These are phyloP conservation scores for Neodontobutis hainanensis DNA, from an alignment of 2,113 vertebrate genomes.

Conservation along the genomic window DNA sequence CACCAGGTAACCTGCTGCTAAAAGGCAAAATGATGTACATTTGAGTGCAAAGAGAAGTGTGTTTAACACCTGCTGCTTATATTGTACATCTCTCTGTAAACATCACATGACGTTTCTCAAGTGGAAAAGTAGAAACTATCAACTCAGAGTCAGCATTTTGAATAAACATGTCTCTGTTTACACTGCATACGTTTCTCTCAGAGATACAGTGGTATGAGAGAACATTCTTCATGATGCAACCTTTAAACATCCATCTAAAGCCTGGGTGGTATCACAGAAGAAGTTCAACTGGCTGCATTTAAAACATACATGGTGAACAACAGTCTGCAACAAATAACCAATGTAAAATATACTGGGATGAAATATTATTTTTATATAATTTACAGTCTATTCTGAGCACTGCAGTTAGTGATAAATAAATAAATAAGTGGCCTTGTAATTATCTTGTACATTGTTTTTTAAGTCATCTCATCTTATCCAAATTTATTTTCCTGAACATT, in stretches of 20 bases:
- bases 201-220: background rate
- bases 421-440: too few species aligned
- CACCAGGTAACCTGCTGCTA: constrained; percentile 8
- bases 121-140: background rate
- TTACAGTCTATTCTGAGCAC: too few species aligned
- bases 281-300: too few species aligned
- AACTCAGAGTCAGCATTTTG: background rate
- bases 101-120: background rate
- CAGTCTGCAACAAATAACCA: too few species aligned
- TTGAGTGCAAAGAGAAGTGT: constrained; percentile 5
- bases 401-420: too few species aligned
- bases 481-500: too few species aligned
- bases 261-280: background rate
- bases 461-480: too few species aligned
- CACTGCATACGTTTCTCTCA: background rate
- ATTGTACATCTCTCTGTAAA: constrained; percentile 3
- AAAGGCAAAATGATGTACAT: constrained; percentile 20
- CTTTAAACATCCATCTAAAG: background rate
- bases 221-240: background rate
- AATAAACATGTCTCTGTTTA: constrained; percentile 3
- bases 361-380: too few species aligned
- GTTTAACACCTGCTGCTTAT: background rate
- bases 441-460: too few species aligned
- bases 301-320: too few species aligned
- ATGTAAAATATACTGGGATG: too few species aligned